Base-by-base conservation (phyloP, 2,113 vertebrate genomes). In the Spea multiplicata region DNA sequence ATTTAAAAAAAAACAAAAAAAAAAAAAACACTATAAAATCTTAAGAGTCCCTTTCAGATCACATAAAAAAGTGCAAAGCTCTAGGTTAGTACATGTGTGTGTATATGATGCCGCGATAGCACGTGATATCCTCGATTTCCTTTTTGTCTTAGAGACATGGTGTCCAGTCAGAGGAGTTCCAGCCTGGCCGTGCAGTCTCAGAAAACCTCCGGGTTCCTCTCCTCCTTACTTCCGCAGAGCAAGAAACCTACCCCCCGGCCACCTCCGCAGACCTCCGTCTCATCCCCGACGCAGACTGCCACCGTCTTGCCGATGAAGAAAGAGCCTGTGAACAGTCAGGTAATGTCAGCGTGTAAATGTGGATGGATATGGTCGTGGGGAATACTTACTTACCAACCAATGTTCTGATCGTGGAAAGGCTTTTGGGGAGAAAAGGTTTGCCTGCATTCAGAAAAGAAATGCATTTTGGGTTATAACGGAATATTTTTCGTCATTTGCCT, bases 141-240 rank as follows among this genome's bases (percentile, higher is more conserved):
- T 82, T 44, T 83, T 48, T 0, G 80, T 47, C n/a, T 84, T 76
- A 99, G 97, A 69, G 95, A 95, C 83, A 91, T 98, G 89, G 92
- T 97, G 69, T 94, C 92, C 73, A 95, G 90, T 86, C 96, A 97
- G 87, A 93, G 94, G 68, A 88, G 81, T 4, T 74, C 89, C 10
- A 91, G 87, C 49, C 87, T 93, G 61, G 90, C 91, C 17, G 90
- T 95, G 53, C 94, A 96, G 0, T 91, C 96, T 17, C 91, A 95
- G 0, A 90, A 90, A 84, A 91, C 91, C 85, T 91, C 93, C 82
- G 91, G 92, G 10, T 98, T 94, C 87, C 85, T 98, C 87, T 96
- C 95, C 5, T 95, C 96, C 5, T 89, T 99, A 83, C 92, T 98
- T 69, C 93, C 94, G 0, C 97, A 98, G 75, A 90, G 88, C 68